phyloP scores from a whole-genome alignment of 1,140 invertebrate species.

The Ceratina australensis region DNA sequence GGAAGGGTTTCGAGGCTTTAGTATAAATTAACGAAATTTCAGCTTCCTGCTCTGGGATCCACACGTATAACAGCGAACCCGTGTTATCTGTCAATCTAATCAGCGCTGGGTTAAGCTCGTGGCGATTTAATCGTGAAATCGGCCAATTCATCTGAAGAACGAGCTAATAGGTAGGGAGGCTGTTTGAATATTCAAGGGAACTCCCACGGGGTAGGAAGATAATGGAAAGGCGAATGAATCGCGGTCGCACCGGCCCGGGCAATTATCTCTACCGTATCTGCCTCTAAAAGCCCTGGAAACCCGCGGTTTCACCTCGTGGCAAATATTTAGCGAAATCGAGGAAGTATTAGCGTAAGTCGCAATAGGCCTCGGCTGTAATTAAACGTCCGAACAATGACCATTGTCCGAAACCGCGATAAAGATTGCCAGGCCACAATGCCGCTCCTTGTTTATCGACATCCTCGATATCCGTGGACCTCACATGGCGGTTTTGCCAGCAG shows the following conservation, averaged over 20 bases:
- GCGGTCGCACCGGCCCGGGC: not conserved
- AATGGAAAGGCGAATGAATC: not conserved
- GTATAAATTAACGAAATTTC: too few relatives aligned
- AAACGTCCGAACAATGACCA: conserved; percentile 58
- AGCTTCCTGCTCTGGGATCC: too few relatives aligned
- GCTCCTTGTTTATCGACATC: conserved; percentile 53
- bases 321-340: conserved; percentile 41
- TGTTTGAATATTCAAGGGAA: conserved; percentile 49
- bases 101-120: not conserved
- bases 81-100: not conserved
- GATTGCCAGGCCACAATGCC: conserved; percentile 47
- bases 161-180: conserved; percentile 13
- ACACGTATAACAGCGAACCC: not conserved
- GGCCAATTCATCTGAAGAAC: not conserved
- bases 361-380: conserved; percentile 40
- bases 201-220: conserved; percentile 41
- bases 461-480: conserved; percentile 45
- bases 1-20: too few relatives aligned
- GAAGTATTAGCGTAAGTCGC: conserved; percentile 35
- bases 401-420: conserved; percentile 58
- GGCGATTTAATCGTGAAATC: conserved; percentile 23
- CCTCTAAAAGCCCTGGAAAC: not conserved
- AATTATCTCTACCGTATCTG: conserved; percentile 31
- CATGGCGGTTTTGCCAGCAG: conserved; percentile 44
- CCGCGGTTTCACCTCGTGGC: not conserved